phyloP scores from a whole-genome alignment of 2,113 vertebrate species.

The Amphiprion ocellaris region DNA sequence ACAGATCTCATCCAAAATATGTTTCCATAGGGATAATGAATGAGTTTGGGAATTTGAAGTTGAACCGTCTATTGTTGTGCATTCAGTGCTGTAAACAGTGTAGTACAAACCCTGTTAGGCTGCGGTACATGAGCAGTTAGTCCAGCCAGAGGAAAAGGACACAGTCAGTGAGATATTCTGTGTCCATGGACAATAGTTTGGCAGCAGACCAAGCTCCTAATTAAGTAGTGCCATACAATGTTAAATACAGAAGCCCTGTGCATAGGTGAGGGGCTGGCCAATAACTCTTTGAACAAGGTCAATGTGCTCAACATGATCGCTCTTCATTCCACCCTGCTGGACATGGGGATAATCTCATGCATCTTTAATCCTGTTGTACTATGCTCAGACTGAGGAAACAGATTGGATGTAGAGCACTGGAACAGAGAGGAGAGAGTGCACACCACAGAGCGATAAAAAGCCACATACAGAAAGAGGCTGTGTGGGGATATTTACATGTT shows the following conservation, averaged over 20 bases:
- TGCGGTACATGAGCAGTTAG: background rate
- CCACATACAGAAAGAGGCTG: conserved; percentile 5
- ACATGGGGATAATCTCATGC: conserved; percentile 73
- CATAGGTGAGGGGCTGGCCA: conserved; percentile 58
- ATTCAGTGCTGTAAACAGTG: conserved; percentile 7
- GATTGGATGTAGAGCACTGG: conserved; percentile 53
- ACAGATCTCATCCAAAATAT: background rate
- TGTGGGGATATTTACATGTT: conserved; percentile 19
- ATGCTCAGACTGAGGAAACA: conserved; percentile 45
- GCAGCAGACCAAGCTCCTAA: conserved; percentile 55
- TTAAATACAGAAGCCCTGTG: conserved; percentile 68
- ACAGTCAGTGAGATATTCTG: conserved; percentile 20
- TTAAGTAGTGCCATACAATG: conserved; percentile 57
- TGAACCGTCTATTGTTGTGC: background rate
- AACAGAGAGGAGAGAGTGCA: conserved; percentile 9
- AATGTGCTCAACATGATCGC: conserved; percentile 68
- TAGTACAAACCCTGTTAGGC: background rate
- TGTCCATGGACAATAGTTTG: conserved; percentile 52
- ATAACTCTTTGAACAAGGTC: conserved; percentile 72
- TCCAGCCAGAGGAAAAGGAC: conserved; percentile 1
- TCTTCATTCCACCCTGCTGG: conserved; percentile 68
- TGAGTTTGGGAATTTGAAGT: background rate
- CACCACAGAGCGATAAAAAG: conserved; percentile 33
- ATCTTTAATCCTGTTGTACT: conserved; percentile 75
- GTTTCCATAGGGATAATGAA: background rate